Evolutionary conservation across 2,113 vertebrate species (phyloP), one percentile per base, ranked within the genome.

Genomic region (Toxotes chatareus): DNA sequence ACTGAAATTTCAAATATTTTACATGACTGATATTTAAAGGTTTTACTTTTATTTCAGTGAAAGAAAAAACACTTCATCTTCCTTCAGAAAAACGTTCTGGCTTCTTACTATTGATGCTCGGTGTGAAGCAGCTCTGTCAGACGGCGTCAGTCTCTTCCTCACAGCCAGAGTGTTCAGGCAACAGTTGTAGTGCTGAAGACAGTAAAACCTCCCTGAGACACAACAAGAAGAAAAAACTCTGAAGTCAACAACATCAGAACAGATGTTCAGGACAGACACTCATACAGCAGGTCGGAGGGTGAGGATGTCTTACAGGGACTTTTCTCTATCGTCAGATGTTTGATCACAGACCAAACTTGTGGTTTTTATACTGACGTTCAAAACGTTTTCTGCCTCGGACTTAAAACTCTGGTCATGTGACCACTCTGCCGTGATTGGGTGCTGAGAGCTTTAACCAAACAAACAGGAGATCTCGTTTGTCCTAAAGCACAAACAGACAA

Each of bases 171-270:
- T 94, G 0, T 93, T 95, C 14, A 95, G 93, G 42, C 94, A 91
- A 72, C 96, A 94, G 73, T 95, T 95, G 81, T 95, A 96, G 94
- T 96, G 96, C 42, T 97, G 96, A 65, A 96, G 96, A 87, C 98
- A 99, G 93, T 96, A 98, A 91, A 99, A 99, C 93, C 94, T 98
- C 83, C 97, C 98, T 99, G 92, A 72, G 42, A 70, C 34, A 31
- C 4, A 80, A 23, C 17, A 51, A 7, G 23, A 17, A n/a, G 12
- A 13, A 21, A 5, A 67, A 1, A 57, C 36, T 27, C 9, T 46
- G 13, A 12, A 14, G 44, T 16, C 23, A 0, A 53, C 64, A 17
- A n/a, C 44, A 44, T 21, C n/a, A 7, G 40, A 1, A 36, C 44
- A 32, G 55, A 57, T 21, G 57, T 16, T 32, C 4, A 31, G 23